Conservation (phyloP, 2,888 invertebrate genomes). For the Eutolmus rufibarbis region DNA sequence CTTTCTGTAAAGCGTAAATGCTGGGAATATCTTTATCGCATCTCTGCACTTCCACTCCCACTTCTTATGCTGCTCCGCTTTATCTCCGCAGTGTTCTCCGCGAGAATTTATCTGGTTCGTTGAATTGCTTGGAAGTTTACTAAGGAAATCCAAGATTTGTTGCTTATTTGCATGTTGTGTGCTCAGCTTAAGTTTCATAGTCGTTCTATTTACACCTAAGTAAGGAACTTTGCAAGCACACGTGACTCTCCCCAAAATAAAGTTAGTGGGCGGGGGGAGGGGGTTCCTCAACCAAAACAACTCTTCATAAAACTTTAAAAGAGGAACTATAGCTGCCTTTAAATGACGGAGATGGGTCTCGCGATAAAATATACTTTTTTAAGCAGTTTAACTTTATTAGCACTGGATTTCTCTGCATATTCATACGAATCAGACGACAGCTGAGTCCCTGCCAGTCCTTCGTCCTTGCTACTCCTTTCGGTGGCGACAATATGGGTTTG, state of each 20-base stretch:
- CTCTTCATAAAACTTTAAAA: constrained; percentile 8
- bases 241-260: not conserved
- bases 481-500: not conserved
- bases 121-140: constrained; percentile 9
- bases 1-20: not conserved
- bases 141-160: constrained; percentile 32
- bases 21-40: constrained; percentile 24
- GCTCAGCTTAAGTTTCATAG: constrained; percentile 33
- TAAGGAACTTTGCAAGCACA: constrained; percentile 9
- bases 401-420: not conserved
- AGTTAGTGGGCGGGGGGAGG: not conserved
- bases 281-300: not conserved
- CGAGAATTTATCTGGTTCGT: not conserved
- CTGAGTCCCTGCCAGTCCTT: not conserved
- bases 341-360: not conserved
- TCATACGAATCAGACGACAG: not conserved
- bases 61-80: not conserved
- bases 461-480: not conserved
- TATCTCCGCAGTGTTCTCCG: not conserved
- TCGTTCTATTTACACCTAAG: constrained; percentile 28
- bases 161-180: constrained; percentile 36
- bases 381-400: not conserved
- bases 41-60: not conserved
- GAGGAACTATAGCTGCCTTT: not conserved
- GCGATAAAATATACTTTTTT: not conserved